Percentiles rank a stretch among this genome's conserved stretches.
Evolutionary conservation across 2,888 invertebrate genomes (phyloP).

Genomic region (Temnothorax unifasciatus): DNA sequence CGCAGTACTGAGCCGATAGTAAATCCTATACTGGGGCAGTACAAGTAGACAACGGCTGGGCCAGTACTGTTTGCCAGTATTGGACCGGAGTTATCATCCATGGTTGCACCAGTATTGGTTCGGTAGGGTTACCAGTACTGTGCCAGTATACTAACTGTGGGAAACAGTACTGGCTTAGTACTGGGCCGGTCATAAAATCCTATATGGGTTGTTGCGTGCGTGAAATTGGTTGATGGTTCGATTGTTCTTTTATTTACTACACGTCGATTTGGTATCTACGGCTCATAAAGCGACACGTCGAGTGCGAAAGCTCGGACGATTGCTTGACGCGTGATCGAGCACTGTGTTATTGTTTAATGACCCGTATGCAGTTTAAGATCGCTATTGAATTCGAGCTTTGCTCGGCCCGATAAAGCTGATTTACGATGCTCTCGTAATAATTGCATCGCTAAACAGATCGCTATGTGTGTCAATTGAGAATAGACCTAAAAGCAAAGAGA

Average conservation of each 20-base stretch:
- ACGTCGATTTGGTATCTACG: slow-evolving; percentile 28
- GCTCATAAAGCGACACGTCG: slow-evolving; percentile 55
- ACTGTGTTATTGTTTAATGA: slow-evolving; percentile 57
- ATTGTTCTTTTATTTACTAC: slow-evolving; percentile 47
- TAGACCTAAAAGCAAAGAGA: background rate
- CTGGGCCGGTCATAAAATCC: too few relatives aligned
- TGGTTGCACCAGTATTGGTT: too few relatives aligned
- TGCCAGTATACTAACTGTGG: too few relatives aligned
- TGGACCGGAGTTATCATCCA: too few relatives aligned
- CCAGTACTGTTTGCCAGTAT: too few relatives aligned
- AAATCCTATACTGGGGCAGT: too few relatives aligned
- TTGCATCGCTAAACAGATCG: slow-evolving; percentile 16
- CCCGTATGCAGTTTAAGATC: slow-evolving; percentile 47
- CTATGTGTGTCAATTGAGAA: slow-evolving; percentile 28
- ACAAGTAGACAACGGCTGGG: too few relatives aligned
- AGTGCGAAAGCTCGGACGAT: slow-evolving; percentile 53
- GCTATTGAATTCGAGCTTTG: slow-evolving; percentile 57
- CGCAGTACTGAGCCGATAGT: too few relatives aligned
- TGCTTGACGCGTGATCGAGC: slow-evolving; percentile 53
- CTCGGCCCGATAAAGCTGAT: slow-evolving; percentile 50
- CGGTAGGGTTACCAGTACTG: too few relatives aligned
- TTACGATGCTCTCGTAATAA: slow-evolving; percentile 35
- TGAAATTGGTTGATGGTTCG: slow-evolving; percentile 27
- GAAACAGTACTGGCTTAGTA: too few relatives aligned
- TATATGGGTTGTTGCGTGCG: slow-evolving; percentile 21